These are phyloP conservation scores for Sternotherus odoratus DNA, from an alignment of 2,797 vertebrate genomes.

Conservation along the genomic window DNA sequence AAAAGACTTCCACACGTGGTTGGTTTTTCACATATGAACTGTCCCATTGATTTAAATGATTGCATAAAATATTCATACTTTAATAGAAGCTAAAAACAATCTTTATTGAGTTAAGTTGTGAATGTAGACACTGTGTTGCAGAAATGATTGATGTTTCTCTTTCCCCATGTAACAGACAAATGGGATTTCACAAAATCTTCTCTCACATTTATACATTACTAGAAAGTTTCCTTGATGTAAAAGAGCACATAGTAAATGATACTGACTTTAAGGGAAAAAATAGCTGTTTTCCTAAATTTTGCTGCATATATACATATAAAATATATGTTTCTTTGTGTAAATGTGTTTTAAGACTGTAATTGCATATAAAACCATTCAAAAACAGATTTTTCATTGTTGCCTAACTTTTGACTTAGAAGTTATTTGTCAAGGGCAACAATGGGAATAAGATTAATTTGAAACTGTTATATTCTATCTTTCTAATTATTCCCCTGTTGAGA, in stretches of 20 bases:
- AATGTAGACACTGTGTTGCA: slow-evolving; percentile 57
- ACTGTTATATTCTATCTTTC: not conserved
- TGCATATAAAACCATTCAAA: not conserved
- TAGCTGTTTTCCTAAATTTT: not conserved
- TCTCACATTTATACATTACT: slow-evolving; percentile 59
- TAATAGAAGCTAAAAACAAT: slow-evolving; percentile 67
- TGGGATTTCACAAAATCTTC: slow-evolving; percentile 71
- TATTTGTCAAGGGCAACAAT: not conserved
- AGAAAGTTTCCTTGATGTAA: slow-evolving; percentile 1
- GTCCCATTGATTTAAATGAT: slow-evolving; percentile 39
- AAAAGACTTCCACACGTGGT: not conserved
- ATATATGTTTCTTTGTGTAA: not conserved
- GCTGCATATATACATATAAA: not conserved
- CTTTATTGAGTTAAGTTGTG: slow-evolving; percentile 72
- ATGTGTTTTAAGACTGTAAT: not conserved
- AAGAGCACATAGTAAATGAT: not conserved
- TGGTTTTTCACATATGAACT: not conserved
- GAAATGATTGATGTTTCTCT: slow-evolving; percentile 76
- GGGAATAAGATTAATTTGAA: not conserved
- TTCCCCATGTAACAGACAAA: slow-evolving; percentile 54
- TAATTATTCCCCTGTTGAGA: slow-evolving; percentile 11
- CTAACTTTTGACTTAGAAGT: not conserved
- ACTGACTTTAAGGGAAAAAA: not conserved
- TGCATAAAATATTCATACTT: slow-evolving; percentile 74
- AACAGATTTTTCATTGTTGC: not conserved